These are phyloP conservation scores for Hippocampus comes DNA, from an alignment of 2,113 vertebrate species.

Conservation along the genomic window DNA sequence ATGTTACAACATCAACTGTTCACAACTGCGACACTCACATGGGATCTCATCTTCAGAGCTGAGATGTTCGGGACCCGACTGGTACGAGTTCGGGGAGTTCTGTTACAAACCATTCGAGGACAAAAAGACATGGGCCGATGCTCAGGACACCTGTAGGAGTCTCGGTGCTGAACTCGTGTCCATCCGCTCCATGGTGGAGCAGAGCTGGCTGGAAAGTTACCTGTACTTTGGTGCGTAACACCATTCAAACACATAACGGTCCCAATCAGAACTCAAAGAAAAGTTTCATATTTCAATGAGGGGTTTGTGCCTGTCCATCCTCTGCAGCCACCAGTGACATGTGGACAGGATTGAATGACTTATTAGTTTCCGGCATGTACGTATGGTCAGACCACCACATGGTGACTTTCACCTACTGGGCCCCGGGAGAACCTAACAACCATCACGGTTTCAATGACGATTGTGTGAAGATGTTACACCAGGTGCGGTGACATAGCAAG, in stretches of 20 bases:
- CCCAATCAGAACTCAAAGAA: background rate
- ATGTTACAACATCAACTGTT: background rate
- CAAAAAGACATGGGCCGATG: conserved; percentile 63
- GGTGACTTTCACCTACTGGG: conserved; percentile 73
- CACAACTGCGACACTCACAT: background rate
- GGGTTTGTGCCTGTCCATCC: background rate
- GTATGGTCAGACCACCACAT: conserved; percentile 66
- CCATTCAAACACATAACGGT: background rate
- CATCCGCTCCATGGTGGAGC: conserved; percentile 68
- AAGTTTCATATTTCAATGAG: background rate
- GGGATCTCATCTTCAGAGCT: conserved; percentile 55
- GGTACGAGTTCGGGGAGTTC: conserved; percentile 76
- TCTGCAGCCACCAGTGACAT: conserved; percentile 64
- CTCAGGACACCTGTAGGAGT: conserved; percentile 52
- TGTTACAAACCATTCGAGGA: conserved; percentile 73
- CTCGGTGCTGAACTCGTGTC: conserved; percentile 71
- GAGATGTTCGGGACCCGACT: conserved; percentile 71
- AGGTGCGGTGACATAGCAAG: conserved; percentile 41
- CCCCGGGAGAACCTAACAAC: conserved; percentile 74
- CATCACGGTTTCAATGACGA: conserved; percentile 67
- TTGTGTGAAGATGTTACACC: conserved; percentile 71
- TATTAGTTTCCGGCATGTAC: conserved; percentile 53
- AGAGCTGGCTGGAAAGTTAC: conserved; percentile 77
- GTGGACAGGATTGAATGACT: conserved; percentile 75
- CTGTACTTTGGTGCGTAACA: conserved; percentile 63